Base-by-base conservation (phyloP, 2,888 invertebrate species). In the Platypus cylindrus region DNA sequence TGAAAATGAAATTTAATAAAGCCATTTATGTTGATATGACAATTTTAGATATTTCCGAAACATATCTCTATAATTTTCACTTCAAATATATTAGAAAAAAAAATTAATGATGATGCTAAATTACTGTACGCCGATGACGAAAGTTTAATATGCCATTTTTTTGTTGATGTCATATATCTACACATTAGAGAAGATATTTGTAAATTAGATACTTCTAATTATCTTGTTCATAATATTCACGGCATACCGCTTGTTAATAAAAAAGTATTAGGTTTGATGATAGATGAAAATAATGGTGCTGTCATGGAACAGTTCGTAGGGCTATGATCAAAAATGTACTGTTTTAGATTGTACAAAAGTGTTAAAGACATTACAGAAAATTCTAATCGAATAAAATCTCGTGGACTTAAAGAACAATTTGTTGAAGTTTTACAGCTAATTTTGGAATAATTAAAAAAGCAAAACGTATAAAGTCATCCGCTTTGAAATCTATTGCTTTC, bases 11-110 rank as follows among this genome's bases (percentile, higher is more conserved):
- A 17, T 31, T 36, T 30, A 31, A 36, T 20, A 36, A 31, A 36
- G 24, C 31, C 1, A 36, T 36, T 20, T 36, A 31, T 15, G 28
- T 13, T 4, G 28, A 28, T 14, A 20, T 34, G 16, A 27, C 17
- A 2, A 34, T 34, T 27, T 24, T 30, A 30, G 44, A 47, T 17
- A 37, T 48, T 17, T 45, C 45, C 2, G 45, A 48, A 42, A 43
- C 37, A 17, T 37, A 22, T 22, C 14, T 48, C 9, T 47, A 48
- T 33, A 41, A 48, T 29, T 48, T 48, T 28, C 44, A 47, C 34
- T 48, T 46, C 29, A 38, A 43, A 32, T 44, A 39, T 23, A 41
- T 44, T 25, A 11, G 7, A 36, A 16, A 18, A 33, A 26, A 37
- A 42, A 40, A 40, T 37, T 33, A 11, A n/a, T 8, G 24, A 43